Percentiles rank a stretch among this genome's conserved stretches.
Evolutionary conservation across 1,140 invertebrate genomes (phyloP).

Genomic region (Dendrolimus kikuchii): DNA sequence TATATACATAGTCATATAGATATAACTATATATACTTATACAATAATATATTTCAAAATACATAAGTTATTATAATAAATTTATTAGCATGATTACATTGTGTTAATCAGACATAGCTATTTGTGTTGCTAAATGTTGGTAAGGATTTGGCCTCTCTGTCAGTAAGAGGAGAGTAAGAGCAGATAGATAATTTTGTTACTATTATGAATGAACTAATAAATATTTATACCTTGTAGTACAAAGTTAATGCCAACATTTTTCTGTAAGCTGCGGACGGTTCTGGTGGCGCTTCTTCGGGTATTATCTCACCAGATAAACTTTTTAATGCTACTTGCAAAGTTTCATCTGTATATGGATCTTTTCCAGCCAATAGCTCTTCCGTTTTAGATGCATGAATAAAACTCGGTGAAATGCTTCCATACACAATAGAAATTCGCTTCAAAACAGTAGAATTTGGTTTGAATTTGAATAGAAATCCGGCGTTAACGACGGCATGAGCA

Average conservation of each 20-base stretch:
- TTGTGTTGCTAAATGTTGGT: too few species aligned
- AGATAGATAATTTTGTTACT: too few species aligned
- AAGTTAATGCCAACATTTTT: slow-evolving; percentile 67
- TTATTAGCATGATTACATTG: too few species aligned
- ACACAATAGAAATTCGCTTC: slow-evolving; percentile 66
- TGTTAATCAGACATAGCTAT: too few species aligned
- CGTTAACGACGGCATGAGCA: slow-evolving; percentile 81
- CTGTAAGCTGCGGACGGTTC: slow-evolving; percentile 75
- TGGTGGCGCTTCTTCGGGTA: slow-evolving; percentile 71
- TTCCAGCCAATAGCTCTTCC: slow-evolving; percentile 74
- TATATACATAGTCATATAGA: too few species aligned
- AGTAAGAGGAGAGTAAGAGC: too few species aligned
- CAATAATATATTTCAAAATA: too few species aligned
- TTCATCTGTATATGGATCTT: slow-evolving; percentile 61
- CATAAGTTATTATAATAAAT: too few species aligned
- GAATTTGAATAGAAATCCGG: slow-evolving; percentile 78
- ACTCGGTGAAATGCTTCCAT: slow-evolving; percentile 74
- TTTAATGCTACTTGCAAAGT: slow-evolving; percentile 68
- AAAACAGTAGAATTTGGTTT: slow-evolving; percentile 43
- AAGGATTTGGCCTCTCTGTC: too few species aligned
- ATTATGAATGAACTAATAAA: too few species aligned
- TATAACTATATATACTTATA: too few species aligned
- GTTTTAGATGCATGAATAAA: slow-evolving; percentile 79
- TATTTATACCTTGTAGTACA: slow-evolving; percentile 75
- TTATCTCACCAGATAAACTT: slow-evolving; percentile 72